Evolutionary conservation across 1,140 invertebrate genomes (phyloP), one percentile per base, ranked within the genome.

Genomic region (Panagrolaimus sp.): DNA sequence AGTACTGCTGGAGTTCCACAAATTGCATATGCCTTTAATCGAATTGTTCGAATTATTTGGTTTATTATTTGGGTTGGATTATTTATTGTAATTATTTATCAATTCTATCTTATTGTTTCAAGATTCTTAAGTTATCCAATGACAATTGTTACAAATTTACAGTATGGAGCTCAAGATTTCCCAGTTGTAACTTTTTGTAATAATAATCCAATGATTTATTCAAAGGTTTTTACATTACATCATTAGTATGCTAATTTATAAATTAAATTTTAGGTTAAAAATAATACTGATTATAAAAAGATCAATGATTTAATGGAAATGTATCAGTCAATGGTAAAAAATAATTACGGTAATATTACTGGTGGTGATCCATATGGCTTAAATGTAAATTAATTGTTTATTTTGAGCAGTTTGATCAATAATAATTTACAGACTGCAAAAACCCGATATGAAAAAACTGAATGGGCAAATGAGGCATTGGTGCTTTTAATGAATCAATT

Each of bases 151-250:
- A 21, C 52, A 21, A 28, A 21, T 10, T n/a, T 58, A 21, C 52
- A 58, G 17, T 58, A 58, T 58, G 52, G 52, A n/a, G 52, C 52
- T 21, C 15, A 26, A 14, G 52, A 58, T 17, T 58, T 58, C 17
- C 52, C 52, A 10, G 52, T 26, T 12, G 52, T 58, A n/a, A 58
- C 52, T 21, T 26, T 58, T 58, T 58, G 52, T 58, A 58, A 58
- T 14, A 58, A 28, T 21, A 58, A 58, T 58, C 52, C 52, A 28
- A 21, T 58, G 52, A 58, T 21, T 12, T 17, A n/a, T 58, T 21
- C 21, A 26, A 21, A 26, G 17, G 52, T 58, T n/a, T n/a, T n/a
- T n/a, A n/a, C n/a, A n/a, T n/a, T n/a, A 26, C 21, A 28, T 4
- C 3, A 24, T 2, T 28, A 58, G 17, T 21, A 26, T 58, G 14